These are phyloP conservation scores for Asteroscopus sphinx DNA, from an alignment of 2,888 invertebrate species.

Conservation along the genomic window DNA sequence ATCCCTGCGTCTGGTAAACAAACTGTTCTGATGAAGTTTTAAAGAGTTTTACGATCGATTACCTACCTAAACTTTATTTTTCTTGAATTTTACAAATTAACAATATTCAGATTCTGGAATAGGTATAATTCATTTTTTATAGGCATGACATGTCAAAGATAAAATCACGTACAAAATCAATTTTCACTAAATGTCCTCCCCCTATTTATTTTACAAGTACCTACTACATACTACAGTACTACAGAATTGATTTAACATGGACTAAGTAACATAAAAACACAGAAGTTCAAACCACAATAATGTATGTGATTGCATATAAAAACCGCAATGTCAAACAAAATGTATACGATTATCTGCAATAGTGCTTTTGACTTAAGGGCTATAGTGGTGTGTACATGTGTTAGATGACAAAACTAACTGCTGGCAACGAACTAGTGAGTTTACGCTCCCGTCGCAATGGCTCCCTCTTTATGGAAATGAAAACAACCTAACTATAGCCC, in stretches of 20 bases:
- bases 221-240: constrained; percentile 21
- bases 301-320: constrained; percentile 41
- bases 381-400: constrained; percentile 40
- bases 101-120: too few relatives aligned
- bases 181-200: constrained; percentile 11
- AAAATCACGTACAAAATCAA: too few relatives aligned
- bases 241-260: constrained; percentile 32
- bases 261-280: constrained; percentile 43
- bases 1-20: too few relatives aligned
- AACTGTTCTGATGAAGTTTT: too few relatives aligned
- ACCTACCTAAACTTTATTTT: too few relatives aligned
- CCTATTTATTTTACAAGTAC: constrained; percentile 22
- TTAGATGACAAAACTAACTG: constrained; percentile 50
- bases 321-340: constrained; percentile 17
- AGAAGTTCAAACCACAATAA: constrained; percentile 34
- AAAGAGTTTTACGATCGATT: too few relatives aligned
- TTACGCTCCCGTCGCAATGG: constrained; percentile 56
- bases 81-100: too few relatives aligned
- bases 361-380: constrained; percentile 35
- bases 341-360: constrained; percentile 39
- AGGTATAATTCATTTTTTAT: too few relatives aligned
- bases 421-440: constrained; percentile 47
- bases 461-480: constrained; percentile 64
- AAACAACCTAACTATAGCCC: constrained; percentile 72
- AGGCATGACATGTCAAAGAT: too few relatives aligned